Evolutionary conservation across 1,140 invertebrate species (phyloP).

Genomic region (Habropoda laboriosa): DNA sequence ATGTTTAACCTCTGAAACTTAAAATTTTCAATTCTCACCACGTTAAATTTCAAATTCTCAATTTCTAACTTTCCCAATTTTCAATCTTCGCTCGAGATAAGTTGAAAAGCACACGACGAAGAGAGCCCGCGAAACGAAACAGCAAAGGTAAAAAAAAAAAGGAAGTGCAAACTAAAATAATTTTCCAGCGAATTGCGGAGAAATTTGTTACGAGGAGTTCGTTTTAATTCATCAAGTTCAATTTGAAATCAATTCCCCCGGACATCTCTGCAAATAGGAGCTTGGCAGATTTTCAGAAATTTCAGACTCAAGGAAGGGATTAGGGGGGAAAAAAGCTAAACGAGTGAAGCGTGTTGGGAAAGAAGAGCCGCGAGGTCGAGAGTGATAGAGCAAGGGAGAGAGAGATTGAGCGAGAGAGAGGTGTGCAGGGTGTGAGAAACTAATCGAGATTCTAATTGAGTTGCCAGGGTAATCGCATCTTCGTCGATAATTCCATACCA

Average conservation of each 20-base stretch:
- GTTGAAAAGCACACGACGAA: no score
- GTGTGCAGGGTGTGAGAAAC: conserved; percentile 36
- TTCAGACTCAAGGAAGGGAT: neutral
- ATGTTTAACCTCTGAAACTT: no score
- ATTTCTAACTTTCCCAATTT: no score
- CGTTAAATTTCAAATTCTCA: no score
- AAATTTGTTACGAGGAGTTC: no score
- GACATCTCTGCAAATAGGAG: no score
- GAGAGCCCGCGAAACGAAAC: no score
- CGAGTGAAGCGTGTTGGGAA: neutral
- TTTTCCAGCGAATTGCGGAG: no score
- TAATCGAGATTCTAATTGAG: conserved; percentile 64
- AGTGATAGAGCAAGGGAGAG: neutral
- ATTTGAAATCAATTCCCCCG: neutral
- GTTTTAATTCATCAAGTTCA: neutral
- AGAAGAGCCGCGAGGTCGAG: conserved; percentile 2
- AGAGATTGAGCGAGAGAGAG: neutral
- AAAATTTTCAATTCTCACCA: no score
- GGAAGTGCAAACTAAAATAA: no score
- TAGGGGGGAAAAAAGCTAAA: neutral
- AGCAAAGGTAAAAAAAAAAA: no score
- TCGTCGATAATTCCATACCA: conserved; percentile 48
- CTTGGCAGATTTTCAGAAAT: neutral
- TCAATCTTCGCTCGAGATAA: no score
- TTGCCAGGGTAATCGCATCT: conserved; percentile 50